phyloP scores from a whole-genome alignment of 1,140 invertebrate species.

The Diabrotica undecimpunctata region DNA sequence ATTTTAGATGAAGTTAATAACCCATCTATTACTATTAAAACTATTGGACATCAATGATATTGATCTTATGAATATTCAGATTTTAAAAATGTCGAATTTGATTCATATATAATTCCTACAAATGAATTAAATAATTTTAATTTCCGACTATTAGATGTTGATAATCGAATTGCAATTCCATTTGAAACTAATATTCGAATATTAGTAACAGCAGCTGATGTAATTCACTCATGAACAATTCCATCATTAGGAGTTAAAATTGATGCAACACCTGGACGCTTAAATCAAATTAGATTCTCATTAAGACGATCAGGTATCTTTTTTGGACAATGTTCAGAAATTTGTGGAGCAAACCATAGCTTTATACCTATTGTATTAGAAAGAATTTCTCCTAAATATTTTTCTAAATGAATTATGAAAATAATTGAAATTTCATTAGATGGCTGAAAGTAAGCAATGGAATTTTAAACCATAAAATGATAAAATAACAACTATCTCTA shows the following conservation, averaged over 20 bases:
- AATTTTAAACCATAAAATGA: constrained; percentile 54
- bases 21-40: constrained; percentile 56
- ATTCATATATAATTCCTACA: constrained; percentile 58
- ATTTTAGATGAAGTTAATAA: constrained; percentile 58
- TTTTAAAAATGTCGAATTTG: constrained; percentile 53
- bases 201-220: constrained; percentile 59
- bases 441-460: constrained; percentile 60
- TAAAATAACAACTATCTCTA: constrained; percentile 30
- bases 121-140: constrained; percentile 42
- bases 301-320: constrained; percentile 58
- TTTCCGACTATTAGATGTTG: constrained; percentile 62
- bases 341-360: constrained; percentile 72
- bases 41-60: constrained; percentile 31
- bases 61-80: constrained; percentile 31
- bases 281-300: constrained; percentile 61
- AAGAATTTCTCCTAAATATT: constrained; percentile 52
- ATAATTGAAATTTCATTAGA: constrained; percentile 55
- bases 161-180: constrained; percentile 58
- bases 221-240: constrained; percentile 67
- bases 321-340: constrained; percentile 75
- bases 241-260: constrained; percentile 61
- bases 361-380: constrained; percentile 73
- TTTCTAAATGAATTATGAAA: constrained; percentile 56
- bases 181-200: constrained; percentile 56
- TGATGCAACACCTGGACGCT: constrained; percentile 62